Percentiles rank a stretch among this genome's conserved stretches.
These are phyloP conservation scores for Lophotriccus pileatus DNA, from an alignment of 2,797 vertebrate species.

Conservation along the genomic window DNA sequence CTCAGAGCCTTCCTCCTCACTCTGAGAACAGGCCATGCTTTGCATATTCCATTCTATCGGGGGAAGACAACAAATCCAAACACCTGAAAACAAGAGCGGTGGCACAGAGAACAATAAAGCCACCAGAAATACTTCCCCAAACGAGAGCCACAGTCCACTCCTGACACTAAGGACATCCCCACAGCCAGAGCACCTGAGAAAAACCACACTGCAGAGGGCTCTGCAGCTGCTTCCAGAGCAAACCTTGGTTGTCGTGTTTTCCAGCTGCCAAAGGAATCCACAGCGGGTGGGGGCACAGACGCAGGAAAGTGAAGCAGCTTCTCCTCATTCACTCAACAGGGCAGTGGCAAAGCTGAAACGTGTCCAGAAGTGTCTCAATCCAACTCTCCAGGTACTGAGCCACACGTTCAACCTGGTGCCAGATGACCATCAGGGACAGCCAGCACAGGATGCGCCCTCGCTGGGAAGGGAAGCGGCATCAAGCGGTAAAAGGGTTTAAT, in stretches of 20 bases:
- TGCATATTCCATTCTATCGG: not conserved
- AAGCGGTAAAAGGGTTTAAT: not conserved
- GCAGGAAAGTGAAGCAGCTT: not conserved
- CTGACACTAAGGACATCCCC: not conserved
- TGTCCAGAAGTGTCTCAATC: not conserved
- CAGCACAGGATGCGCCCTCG: rapidly evolving
- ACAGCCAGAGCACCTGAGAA: not conserved
- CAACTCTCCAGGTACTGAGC: not conserved
- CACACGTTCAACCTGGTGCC: not conserved
- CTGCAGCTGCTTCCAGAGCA: rapidly evolving
- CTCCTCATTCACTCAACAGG: not conserved
- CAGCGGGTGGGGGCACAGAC: rapidly evolving
- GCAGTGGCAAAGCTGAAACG: not conserved
- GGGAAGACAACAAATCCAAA: not conserved
- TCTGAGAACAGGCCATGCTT: not conserved
- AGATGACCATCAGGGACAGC: not conserved
- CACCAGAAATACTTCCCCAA: not conserved
- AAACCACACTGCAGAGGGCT: not conserved
- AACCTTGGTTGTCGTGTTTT: not conserved
- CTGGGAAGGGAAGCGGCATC: not conserved
- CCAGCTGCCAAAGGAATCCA: not conserved
- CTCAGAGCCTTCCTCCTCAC: not conserved
- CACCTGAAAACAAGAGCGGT: rapidly evolving
- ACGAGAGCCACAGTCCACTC: rapidly evolving
- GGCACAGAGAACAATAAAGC: not conserved